Conservation (phyloP, 2,797 vertebrate species). For the Notolabrus celidotus region DNA sequence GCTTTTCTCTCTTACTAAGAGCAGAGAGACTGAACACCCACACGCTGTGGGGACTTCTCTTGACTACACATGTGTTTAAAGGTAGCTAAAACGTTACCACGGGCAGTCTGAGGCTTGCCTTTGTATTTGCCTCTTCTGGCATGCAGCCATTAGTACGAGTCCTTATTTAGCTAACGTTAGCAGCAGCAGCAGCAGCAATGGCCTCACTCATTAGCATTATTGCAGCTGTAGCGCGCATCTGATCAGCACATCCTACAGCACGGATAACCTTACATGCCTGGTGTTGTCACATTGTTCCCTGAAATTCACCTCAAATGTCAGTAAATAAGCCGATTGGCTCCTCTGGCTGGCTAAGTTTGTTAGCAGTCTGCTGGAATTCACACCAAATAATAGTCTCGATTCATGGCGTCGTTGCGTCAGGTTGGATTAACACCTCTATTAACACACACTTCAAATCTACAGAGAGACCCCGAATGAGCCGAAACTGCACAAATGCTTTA, state of each 20-base stretch:
- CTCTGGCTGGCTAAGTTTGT: constrained; percentile 62
- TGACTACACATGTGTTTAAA: constrained; percentile 37
- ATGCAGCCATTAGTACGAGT: constrained; percentile 82
- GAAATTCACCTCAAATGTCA: neutral
- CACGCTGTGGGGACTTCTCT: neutral
- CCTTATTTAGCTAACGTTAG: constrained; percentile 79
- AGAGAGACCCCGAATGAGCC: neutral
- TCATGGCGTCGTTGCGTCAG: constrained; percentile 74
- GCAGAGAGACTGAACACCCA: neutral
- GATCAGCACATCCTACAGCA: neutral
- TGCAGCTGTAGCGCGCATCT: constrained; percentile 11
- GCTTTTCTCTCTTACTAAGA: neutral
- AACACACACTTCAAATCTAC: neutral
- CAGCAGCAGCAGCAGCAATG: constrained; percentile 59
- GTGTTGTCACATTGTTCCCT: neutral
- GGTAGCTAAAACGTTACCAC: constrained; percentile 48
- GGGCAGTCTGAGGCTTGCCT: constrained; percentile 68
- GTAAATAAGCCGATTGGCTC: constrained; percentile 50
- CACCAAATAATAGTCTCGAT: constrained; percentile 76
- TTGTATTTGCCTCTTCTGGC: constrained; percentile 84
- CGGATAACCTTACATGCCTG: neutral
- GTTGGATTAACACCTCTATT: constrained; percentile 41
- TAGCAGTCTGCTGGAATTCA: constrained; percentile 75
- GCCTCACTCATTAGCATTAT: constrained; percentile 48
- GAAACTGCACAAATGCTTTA: neutral